Evolutionary conservation across 2,113 vertebrate genomes (phyloP), one percentile per base, ranked within the genome.

Genomic region (Plectropomus leopardus): DNA sequence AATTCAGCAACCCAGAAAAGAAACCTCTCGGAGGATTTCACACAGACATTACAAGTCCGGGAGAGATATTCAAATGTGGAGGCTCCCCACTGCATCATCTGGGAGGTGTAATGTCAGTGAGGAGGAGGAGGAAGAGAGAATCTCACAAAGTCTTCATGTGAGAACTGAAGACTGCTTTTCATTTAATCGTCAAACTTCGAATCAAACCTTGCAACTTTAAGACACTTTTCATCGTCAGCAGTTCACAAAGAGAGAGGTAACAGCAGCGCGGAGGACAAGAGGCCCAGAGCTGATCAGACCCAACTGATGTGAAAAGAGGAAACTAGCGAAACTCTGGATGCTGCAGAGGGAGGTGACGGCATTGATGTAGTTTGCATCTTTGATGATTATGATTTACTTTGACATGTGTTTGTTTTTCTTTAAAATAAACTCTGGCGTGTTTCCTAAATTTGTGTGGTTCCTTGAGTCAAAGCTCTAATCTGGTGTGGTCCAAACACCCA

Each of bases 41-140:
- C 44, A 64, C 42, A 55, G 23, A 65, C 58, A 54, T 74, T 24
- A 65, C 66, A 70, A 34, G 40, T 76, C 63, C 64, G 19, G 19
- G n/a, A 78, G 44, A 55, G 54, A 74, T 72, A 85, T 84, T 82
- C 63, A 82, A 81, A 83, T 67, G 21, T 10, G 36, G 72, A 82
- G 42, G 40, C 72, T 70, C 57, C 19, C 47, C 16, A 45, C 58
- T 48, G 82, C 26, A 76, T 73, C 72, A 57, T 59, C 44, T 8
- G 47, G 54, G 78, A 78, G 73, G 73, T 71, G 75, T 72, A 53
- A 72, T 68, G 53, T 72, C 67, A 44, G 58, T 24, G 55, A 75
- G 53, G 48, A 78, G 40, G 64, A 51, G 16, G 61, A 66, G 60
- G 60, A 24, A 50, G 21, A 40, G 61, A 72, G 57, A 53, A 23